These are phyloP conservation scores for Bimastos eiseni DNA, from an alignment of 2,888 invertebrate genomes.

Conservation along the genomic window DNA sequence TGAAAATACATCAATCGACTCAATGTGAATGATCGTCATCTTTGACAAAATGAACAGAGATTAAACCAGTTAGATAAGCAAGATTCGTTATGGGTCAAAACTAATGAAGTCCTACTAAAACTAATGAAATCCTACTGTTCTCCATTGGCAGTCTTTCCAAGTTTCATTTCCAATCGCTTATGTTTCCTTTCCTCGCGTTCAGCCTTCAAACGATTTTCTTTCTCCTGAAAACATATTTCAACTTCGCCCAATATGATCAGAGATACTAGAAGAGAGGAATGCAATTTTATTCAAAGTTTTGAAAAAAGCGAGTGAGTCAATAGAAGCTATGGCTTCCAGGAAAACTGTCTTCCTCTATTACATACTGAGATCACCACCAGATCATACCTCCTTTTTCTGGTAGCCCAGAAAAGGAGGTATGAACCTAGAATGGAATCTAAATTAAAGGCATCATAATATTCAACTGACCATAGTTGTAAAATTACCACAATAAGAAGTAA, in stretches of 20 bases:
- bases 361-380: not conserved
- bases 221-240: constrained; percentile 36
- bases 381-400: no score
- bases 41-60: not conserved
- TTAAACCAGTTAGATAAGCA: not conserved
- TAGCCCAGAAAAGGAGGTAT: not conserved
- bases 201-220: constrained; percentile 33
- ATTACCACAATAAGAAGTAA: not conserved
- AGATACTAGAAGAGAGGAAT: not conserved
- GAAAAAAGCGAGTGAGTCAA: not conserved
- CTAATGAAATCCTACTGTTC: constrained; percentile 30
- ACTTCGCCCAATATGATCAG: not conserved
- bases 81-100: not conserved
- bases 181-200: constrained; percentile 38
- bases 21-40: not conserved
- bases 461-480: not conserved
- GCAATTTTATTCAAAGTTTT: not conserved
- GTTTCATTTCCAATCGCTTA: constrained; percentile 32
- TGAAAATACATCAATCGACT: not conserved
- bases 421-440: not conserved
- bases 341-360: not conserved
- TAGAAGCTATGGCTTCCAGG: not conserved
- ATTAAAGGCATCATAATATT: not conserved
- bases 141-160: constrained; percentile 43
- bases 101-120: no score